phyloP scores from a whole-genome alignment of 2,113 vertebrate genomes.

The Platysternon megacephalum region DNA sequence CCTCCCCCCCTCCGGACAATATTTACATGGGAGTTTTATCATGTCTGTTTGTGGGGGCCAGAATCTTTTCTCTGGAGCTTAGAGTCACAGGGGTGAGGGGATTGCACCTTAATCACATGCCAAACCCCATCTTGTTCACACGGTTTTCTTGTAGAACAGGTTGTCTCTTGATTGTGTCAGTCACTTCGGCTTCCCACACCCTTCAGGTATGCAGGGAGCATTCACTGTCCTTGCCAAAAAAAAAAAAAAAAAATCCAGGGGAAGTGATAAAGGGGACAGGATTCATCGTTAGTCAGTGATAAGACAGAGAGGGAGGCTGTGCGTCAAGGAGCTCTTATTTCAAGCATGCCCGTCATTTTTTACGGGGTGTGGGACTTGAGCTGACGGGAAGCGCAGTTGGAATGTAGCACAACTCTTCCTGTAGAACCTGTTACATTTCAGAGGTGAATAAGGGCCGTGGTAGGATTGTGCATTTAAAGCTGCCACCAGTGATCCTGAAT shows the following conservation, averaged over 20 bases:
- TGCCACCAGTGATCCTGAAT: neutral
- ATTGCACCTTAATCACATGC: neutral
- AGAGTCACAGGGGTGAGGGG: neutral
- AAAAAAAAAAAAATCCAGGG: neutral
- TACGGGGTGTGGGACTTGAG: constrained; percentile 71
- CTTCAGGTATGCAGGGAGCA: neutral
- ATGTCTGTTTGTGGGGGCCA: neutral
- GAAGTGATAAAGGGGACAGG: constrained; percentile 48
- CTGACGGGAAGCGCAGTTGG: constrained; percentile 50
- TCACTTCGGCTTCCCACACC: neutral
- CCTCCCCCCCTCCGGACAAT: neutral
- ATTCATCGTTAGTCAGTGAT: neutral
- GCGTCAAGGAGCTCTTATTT: constrained; percentile 49
- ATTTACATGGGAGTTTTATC: neutral
- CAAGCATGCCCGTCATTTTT: constrained; percentile 60
- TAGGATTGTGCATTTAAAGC: neutral
- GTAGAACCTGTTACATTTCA: constrained; percentile 73
- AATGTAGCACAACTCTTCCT: constrained; percentile 57
- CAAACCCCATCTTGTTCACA: neutral
- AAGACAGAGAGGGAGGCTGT: constrained; percentile 3
- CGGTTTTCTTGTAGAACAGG: neutral
- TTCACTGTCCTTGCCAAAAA: neutral
- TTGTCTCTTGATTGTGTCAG: neutral
- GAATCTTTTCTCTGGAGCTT: neutral
- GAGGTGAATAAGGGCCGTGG: constrained; percentile 16